These are phyloP conservation scores for Tinea pellionella DNA, from an alignment of 2,888 invertebrate genomes.

Conservation along the genomic window DNA sequence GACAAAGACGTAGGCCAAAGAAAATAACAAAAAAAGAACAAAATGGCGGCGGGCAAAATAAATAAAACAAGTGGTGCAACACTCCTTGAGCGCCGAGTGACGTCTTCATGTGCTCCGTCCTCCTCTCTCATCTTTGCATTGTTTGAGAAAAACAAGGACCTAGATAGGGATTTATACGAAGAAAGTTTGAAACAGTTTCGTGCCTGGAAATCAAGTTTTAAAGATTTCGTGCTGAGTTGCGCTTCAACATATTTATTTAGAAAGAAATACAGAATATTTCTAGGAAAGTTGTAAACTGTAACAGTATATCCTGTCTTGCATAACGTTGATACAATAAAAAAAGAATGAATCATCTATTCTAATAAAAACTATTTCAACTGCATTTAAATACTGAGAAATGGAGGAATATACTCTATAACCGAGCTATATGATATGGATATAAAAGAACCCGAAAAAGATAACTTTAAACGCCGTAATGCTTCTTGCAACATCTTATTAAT, in stretches of 20 bases:
- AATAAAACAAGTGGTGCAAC: slow-evolving; percentile 67
- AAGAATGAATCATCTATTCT: background rate
- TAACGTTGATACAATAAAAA: background rate
- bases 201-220: slow-evolving; percentile 62
- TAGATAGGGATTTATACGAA: slow-evolving; percentile 46
- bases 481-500: too few relatives aligned
- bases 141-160: slow-evolving; percentile 30
- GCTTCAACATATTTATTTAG: slow-evolving; percentile 11
- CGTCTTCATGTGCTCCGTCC: slow-evolving; percentile 63
- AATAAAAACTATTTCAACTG: background rate
- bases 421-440: too few relatives aligned
- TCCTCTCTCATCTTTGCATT: slow-evolving; percentile 36
- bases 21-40: slow-evolving; percentile 44
- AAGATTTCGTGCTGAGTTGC: slow-evolving; percentile 54
- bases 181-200: slow-evolving; percentile 56
- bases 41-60: slow-evolving; percentile 51
- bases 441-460: too few relatives aligned
- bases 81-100: slow-evolving; percentile 62
- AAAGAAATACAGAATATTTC: slow-evolving; percentile 1
- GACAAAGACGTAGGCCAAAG: slow-evolving; percentile 64
- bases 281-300: background rate
- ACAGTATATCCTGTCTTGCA: background rate
- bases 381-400: too few relatives aligned
- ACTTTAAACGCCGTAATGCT: too few relatives aligned
- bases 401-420: too few relatives aligned